phyloP scores from a whole-genome alignment of 1,140 invertebrate species.

The Telenomus remus region DNA sequence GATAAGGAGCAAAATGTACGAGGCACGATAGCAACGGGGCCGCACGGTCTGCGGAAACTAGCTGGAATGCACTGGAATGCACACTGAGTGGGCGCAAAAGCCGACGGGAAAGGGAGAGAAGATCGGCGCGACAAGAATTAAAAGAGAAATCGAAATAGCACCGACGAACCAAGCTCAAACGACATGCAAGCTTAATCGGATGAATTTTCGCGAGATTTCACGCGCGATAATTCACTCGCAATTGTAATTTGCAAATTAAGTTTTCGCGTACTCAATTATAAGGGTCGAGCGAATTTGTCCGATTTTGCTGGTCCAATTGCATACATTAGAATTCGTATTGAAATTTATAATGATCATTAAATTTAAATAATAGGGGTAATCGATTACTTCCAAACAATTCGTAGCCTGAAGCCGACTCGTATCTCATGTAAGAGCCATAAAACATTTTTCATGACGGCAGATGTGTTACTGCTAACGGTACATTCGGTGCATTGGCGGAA shows the following conservation, averaged over 20 bases:
- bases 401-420: conserved; percentile 28
- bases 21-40: conserved; percentile 39
- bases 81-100: conserved; percentile 39
- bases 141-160: conserved; percentile 54
- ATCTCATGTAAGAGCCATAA: conserved; percentile 50
- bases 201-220: conserved; percentile 57
- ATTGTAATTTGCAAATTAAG: too few species aligned
- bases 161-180: too few species aligned
- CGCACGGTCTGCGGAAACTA: conserved; percentile 40
- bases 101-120: conserved; percentile 11
- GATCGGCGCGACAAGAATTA: conserved; percentile 26
- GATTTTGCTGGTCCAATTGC: too few species aligned
- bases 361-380: conserved; percentile 63
- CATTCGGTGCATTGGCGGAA: conserved; percentile 34
- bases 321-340: conserved; percentile 29
- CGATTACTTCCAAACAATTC: conserved; percentile 57
- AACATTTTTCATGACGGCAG: conserved; percentile 26
- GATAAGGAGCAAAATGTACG: conserved; percentile 58
- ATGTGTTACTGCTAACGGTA: conserved; percentile 28
- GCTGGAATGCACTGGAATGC: conserved; percentile 55
- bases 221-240: too few species aligned
- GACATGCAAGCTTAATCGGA: conserved; percentile 72
- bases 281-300: too few species aligned
- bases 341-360: conserved; percentile 56
- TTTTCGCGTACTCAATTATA: too few species aligned